Conservation (phyloP, 2,888 invertebrate species). For the Auanema sp. region DNA sequence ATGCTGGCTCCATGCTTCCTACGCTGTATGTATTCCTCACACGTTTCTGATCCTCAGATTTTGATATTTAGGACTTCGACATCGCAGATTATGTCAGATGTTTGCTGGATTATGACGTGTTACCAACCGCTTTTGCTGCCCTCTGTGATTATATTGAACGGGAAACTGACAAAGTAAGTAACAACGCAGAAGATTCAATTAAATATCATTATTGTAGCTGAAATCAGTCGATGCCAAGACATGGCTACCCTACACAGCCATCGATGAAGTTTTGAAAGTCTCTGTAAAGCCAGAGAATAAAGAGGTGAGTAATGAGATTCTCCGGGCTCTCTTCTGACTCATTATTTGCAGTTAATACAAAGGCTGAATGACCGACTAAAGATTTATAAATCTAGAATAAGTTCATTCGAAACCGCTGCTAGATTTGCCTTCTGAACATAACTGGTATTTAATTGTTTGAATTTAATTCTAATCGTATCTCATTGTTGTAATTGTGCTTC, state of each 20-base stretch:
- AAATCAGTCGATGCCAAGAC: slow-evolving; percentile 9
- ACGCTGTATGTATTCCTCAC: slow-evolving; percentile 14
- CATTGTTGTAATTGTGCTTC: background rate
- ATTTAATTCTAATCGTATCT: slow-evolving; percentile 1
- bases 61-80: slow-evolving; percentile 40
- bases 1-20: slow-evolving; percentile 32
- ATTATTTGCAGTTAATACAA: slow-evolving; percentile 12
- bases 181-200: background rate
- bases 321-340: no score
- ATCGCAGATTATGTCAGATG: slow-evolving; percentile 44
- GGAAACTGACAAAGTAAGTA: slow-evolving; percentile 22
- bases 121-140: slow-evolving; percentile 32
- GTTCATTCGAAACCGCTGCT: slow-evolving; percentile 14
- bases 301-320: background rate
- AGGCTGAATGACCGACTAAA: slow-evolving; percentile 2
- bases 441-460: slow-evolving; percentile 1
- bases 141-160: slow-evolving; percentile 24
- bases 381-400: slow-evolving; percentile 10
- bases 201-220: slow-evolving; percentile 16
- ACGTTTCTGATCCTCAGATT: background rate
- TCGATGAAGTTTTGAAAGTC: slow-evolving; percentile 28
- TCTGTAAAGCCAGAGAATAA: background rate
- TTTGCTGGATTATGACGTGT: slow-evolving; percentile 45
- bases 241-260: slow-evolving; percentile 30
- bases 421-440: slow-evolving; percentile 10